Evolutionary conservation across 2,113 vertebrate genomes (phyloP).

Genomic region (Odocoileus hemionus): DNA sequence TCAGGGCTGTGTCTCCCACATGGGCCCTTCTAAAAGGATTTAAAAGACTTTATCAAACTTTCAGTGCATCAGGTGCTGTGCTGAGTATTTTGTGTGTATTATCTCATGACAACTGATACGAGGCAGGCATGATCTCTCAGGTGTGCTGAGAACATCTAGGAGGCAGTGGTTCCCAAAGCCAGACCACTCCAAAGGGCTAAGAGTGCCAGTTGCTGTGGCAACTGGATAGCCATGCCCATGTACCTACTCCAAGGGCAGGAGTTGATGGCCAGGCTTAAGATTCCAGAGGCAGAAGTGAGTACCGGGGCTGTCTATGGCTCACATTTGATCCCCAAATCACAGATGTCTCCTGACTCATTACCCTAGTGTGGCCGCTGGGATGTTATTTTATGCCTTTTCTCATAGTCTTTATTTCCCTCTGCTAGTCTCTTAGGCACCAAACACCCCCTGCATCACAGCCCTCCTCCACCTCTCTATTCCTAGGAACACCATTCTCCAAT

Average conservation of each 20-base stretch:
- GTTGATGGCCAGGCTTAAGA: not conserved
- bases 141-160: not conserved
- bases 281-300: not conserved
- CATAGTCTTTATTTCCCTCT: not conserved
- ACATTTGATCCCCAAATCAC: not conserved
- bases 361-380: fast-evolving
- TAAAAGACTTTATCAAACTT: not conserved
- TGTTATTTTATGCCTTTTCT: not conserved
- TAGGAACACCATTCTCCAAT: not conserved
- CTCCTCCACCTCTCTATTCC: not conserved
- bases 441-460: not conserved
- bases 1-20: not conserved
- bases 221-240: not conserved
- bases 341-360: not conserved
- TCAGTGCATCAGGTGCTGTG: not conserved
- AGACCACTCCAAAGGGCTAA: not conserved
- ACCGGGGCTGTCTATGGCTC: not conserved
- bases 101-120: not conserved
- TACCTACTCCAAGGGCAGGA: not conserved
- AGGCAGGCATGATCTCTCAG: not conserved
- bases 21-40: not conserved
- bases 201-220: not conserved
- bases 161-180: not conserved
- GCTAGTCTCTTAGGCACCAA: not conserved
- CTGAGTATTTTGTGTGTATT: not conserved